Conservation (phyloP, 2,888 invertebrate genomes). For the Athalia rosae region DNA sequence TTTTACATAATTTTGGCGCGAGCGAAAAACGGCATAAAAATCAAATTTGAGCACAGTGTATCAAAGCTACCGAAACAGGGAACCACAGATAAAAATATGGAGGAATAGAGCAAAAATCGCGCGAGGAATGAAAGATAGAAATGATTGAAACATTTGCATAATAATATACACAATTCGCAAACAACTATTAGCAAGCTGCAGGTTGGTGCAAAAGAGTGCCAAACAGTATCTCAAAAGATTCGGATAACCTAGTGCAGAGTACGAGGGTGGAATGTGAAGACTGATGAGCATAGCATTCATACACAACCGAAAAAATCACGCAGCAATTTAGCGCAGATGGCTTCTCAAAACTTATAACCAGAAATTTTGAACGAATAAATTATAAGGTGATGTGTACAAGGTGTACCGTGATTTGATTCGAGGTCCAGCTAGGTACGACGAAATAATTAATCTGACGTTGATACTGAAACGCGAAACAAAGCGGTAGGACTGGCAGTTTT, state of each 20-base stretch:
- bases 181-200: constrained; percentile 10
- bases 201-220: constrained; percentile 14
- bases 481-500: neutral
- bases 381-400: constrained; percentile 2
- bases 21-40: too few relatives aligned
- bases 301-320: too few relatives aligned
- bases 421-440: neutral
- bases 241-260: too few relatives aligned
- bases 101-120: neutral
- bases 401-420: constrained; percentile 18
- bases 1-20: too few relatives aligned
- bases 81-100: neutral
- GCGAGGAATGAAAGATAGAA: neutral
- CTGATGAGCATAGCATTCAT: too few relatives aligned
- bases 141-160: neutral
- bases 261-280: too few relatives aligned
- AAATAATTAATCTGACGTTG: constrained; percentile 33
- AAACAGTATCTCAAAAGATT: constrained; percentile 1
- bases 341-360: too few relatives aligned
- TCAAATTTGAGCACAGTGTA: too few relatives aligned
- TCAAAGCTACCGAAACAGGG: too few relatives aligned
- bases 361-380: neutral
- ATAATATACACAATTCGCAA: constrained; percentile 25
- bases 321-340: too few relatives aligned
- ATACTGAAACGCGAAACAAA: constrained; percentile 17